A percentile compares a stretch with the other conserved stretches of the same genome.
These are phyloP conservation scores for Aleiodes leptofemur DNA, from an alignment of 2,888 invertebrate genomes.

Conservation along the genomic window DNA sequence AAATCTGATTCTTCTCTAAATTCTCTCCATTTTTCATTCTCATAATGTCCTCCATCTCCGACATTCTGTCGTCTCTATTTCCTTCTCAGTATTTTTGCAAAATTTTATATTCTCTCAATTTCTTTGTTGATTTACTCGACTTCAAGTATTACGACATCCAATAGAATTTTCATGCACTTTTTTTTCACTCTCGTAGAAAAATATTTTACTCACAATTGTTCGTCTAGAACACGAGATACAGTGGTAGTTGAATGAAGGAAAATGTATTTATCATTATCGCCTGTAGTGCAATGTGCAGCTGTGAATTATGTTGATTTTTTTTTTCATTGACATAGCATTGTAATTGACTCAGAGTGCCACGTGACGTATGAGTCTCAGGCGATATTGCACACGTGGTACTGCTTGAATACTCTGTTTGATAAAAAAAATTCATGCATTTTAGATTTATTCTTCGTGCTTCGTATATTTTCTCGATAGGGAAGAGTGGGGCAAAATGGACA, in stretches of 20 bases:
- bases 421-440: no score
- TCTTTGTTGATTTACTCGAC: conserved; percentile 10
- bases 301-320: conserved; percentile 8
- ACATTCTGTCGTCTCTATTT: conserved; percentile 13
- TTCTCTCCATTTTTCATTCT: conserved; percentile 40
- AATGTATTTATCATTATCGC: background rate
- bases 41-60: conserved; percentile 36
- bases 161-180: conserved; percentile 6
- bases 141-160: conserved; percentile 9
- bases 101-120: background rate
- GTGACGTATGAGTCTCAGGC: no score
- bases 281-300: conserved; percentile 10
- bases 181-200: conserved; percentile 21
- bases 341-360: no score
- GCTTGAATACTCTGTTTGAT: no score
- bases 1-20: conserved; percentile 33
- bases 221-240: background rate
- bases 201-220: conserved; percentile 14
- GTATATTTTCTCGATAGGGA: no score
- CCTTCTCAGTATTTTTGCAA: background rate
- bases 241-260: no score
- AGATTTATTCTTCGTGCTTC: no score
- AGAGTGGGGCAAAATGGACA: no score
- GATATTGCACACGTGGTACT: no score
- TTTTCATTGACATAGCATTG: no score